Evolutionary conservation across 2,888 invertebrate genomes (phyloP).

Genomic region (Ptychoptera contaminata): DNA sequence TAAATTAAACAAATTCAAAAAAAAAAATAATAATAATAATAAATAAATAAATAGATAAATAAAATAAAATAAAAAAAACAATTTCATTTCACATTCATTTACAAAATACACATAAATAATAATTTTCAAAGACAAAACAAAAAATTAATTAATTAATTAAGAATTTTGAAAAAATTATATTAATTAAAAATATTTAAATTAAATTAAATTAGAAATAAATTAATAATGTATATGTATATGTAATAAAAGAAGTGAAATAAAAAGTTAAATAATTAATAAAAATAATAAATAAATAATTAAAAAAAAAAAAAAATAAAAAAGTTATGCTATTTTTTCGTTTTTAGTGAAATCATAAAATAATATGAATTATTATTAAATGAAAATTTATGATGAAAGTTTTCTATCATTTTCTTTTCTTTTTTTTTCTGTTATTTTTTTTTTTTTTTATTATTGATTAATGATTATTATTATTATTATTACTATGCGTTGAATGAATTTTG

Average conservation of each 20-base stretch:
- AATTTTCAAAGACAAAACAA: background rate
- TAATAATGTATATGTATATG: background rate
- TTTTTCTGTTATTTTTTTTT: constrained; percentile 5
- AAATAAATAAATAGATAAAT: no score
- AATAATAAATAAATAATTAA: background rate
- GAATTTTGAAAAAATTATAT: background rate
- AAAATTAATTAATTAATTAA: background rate
- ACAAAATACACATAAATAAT: background rate
- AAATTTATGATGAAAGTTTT: constrained; percentile 6
- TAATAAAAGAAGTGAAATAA: background rate
- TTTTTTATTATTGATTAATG: background rate
- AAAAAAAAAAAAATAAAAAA: background rate
- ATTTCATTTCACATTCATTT: background rate
- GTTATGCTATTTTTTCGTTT: constrained; percentile 5
- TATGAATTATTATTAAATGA: constrained; percentile 1
- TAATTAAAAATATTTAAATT: background rate
- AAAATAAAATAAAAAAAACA: background rate
- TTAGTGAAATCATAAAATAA: constrained; percentile 3
- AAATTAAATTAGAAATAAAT: background rate
- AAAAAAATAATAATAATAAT: no score
- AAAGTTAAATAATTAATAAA: background rate
- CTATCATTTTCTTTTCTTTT: constrained; percentile 3
- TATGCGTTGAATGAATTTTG: no score
- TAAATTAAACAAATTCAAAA: no score
- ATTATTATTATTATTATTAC: no score